phyloP scores from a whole-genome alignment of 1,140 invertebrate species.

The Nilaparvata lugens region DNA sequence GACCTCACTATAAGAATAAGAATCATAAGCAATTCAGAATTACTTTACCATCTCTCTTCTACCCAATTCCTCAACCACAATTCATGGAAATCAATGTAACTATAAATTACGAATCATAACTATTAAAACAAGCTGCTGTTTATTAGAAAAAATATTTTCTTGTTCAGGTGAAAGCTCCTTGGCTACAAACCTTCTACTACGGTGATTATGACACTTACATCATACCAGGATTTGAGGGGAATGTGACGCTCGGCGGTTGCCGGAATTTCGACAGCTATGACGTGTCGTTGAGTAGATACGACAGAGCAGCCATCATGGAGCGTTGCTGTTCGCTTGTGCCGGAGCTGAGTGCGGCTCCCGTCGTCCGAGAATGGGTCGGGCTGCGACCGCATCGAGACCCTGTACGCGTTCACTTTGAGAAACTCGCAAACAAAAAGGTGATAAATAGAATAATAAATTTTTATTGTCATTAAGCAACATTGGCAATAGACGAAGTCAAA shows the following conservation, averaged over 20 bases:
- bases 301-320: conserved; percentile 62
- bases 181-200: conserved; percentile 82
- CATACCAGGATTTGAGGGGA: conserved; percentile 60
- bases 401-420: conserved; percentile 5
- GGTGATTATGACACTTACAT: conserved; percentile 77
- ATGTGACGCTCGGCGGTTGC: conserved; percentile 73
- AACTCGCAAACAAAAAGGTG: background rate
- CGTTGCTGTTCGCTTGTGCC: conserved; percentile 64
- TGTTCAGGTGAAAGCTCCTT: conserved; percentile 74
- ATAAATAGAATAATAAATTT: no score
- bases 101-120: no score
- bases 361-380: conserved; percentile 48
- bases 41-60: no score
- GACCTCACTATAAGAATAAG: no score
- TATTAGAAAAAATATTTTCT: conserved; percentile 12
- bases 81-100: no score
- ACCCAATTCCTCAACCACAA: no score
- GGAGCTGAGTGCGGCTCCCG: conserved; percentile 43
- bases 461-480: no score
- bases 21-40: no score
- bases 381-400: conserved; percentile 1
- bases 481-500: no score
- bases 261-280: conserved; percentile 72
- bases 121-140: no score
- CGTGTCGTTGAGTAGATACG: conserved; percentile 53